A percentile compares a stretch with the other conserved stretches of the same genome.
phyloP scores from a whole-genome alignment of 2,113 vertebrate genomes.

The Nothobranchius kuhntae region DNA sequence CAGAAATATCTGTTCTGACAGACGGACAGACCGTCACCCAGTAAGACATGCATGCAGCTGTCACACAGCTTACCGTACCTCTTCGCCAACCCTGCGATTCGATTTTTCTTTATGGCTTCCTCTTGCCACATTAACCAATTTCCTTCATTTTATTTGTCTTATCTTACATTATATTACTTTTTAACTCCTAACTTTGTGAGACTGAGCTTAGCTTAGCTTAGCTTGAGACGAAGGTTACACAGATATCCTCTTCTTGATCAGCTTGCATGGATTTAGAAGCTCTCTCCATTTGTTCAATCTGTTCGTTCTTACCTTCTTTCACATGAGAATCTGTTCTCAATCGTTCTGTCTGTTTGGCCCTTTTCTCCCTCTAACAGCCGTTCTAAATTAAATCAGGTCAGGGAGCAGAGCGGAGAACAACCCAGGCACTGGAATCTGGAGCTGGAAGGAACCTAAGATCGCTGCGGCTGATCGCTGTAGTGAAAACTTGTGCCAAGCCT shows the following conservation, averaged over 20 bases:
- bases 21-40: constrained; percentile 71
- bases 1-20: constrained; percentile 83
- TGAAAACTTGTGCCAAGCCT: constrained; percentile 30
- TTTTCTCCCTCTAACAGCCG: constrained; percentile 64
- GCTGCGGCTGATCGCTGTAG: constrained; percentile 33
- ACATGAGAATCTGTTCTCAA: constrained; percentile 33
- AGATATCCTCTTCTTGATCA: constrained; percentile 29
- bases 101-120: constrained; percentile 20
- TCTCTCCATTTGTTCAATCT: constrained; percentile 35
- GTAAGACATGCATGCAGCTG: constrained; percentile 69
- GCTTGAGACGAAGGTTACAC: constrained; percentile 38
- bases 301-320: constrained; percentile 44
- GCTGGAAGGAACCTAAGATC: constrained; percentile 62
- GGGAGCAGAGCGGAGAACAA: constrained; percentile 71
- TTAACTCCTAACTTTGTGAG: constrained; percentile 24
- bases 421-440: constrained; percentile 71
- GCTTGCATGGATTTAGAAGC: constrained; percentile 31
- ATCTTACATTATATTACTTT: neutral
- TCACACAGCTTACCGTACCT: constrained; percentile 59
- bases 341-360: constrained; percentile 35
- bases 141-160: constrained; percentile 10
- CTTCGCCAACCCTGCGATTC: constrained; percentile 39
- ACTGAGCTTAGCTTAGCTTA: constrained; percentile 33
- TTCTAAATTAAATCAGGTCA: constrained; percentile 80
- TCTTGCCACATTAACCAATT: neutral